These are phyloP conservation scores for Caiman crocodilus DNA, from an alignment of 2,797 vertebrate genomes.

Conservation along the genomic window DNA sequence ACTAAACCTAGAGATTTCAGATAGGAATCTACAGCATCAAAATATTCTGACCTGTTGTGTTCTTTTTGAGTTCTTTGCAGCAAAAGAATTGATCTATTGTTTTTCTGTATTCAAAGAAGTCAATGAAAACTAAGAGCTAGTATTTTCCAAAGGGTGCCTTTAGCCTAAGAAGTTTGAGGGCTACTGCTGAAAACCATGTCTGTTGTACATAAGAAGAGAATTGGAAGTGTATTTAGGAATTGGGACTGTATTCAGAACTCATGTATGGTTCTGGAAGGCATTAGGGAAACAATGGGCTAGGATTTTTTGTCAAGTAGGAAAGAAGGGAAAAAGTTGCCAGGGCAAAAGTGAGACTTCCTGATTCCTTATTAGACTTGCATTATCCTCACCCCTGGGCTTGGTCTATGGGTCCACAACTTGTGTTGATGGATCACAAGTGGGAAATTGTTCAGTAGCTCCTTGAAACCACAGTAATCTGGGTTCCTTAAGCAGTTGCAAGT, in stretches of 20 bases:
- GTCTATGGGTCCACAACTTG: background rate
- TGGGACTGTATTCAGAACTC: background rate
- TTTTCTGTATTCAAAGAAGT: no score
- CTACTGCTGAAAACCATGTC: no score
- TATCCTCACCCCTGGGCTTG: background rate
- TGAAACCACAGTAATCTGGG: no score
- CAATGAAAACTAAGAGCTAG: no score
- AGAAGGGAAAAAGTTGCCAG: background rate
- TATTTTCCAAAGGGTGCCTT: no score
- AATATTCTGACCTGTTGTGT: no score
- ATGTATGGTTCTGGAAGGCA: background rate
- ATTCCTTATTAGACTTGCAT: background rate
- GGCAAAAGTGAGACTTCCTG: background rate
- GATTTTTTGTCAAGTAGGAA: background rate
- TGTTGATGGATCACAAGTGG: background rate
- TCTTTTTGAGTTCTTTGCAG: no score
- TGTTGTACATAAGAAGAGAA: background rate
- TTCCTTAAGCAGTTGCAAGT: background rate
- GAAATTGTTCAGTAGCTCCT: background rate
- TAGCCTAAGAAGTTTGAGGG: no score
- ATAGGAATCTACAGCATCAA: no score
- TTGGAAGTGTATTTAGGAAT: background rate
- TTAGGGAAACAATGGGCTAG: background rate
- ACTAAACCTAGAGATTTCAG: no score
- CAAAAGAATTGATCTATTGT: no score